Base-by-base conservation (phyloP, 2,797 vertebrate genomes). In the Antrozous pallidus region DNA sequence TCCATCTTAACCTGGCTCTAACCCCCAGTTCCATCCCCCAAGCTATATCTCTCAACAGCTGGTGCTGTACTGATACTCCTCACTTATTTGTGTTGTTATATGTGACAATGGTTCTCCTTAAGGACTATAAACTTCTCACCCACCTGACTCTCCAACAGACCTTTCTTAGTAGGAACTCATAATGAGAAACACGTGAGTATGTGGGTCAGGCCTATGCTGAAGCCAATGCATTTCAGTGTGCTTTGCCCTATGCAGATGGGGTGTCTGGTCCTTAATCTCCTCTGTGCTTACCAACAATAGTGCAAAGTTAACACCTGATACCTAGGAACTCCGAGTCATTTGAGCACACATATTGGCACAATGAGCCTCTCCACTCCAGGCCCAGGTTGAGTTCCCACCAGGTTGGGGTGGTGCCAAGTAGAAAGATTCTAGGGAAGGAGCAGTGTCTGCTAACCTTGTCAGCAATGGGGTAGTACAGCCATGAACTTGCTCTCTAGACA, bases 1-100 rank as follows among this genome's bases (percentile, higher is more conserved):
- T 94, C 95, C 88, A 88, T 75, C 91, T 94, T 98, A 97, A 97
- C 97, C 79, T 75, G 36, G 94, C 93, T 96, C 61, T 90, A 93
- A 67, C 88, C 96, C 95, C 56, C n/a, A 14, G 16, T n/a, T 73
- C 61, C 78, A 51, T 45, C 3, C 83, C 97, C 96, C 88, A 80
- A 96, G 91, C 96, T 96, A 78, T 33, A 2, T 75, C 91, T 95
- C 92, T 94, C 91, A 86, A 71, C 85, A 4, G 33, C 95, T 67
- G 90, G 95, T 88, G 45, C 81, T 86, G 73, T 94, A 82, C 70
- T 88, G 38, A 63, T 90, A 85, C 91, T 80, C 91, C 45, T 71
- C 94, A 47, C 83, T 94, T 95, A 71, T 73, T 0, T 67, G 45
- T 96, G 93, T 54, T 97, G 65, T 75, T 88, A 56, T 38, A 1